phyloP scores from a whole-genome alignment of 2,888 invertebrate genomes.

The Lithophane leautieri region DNA sequence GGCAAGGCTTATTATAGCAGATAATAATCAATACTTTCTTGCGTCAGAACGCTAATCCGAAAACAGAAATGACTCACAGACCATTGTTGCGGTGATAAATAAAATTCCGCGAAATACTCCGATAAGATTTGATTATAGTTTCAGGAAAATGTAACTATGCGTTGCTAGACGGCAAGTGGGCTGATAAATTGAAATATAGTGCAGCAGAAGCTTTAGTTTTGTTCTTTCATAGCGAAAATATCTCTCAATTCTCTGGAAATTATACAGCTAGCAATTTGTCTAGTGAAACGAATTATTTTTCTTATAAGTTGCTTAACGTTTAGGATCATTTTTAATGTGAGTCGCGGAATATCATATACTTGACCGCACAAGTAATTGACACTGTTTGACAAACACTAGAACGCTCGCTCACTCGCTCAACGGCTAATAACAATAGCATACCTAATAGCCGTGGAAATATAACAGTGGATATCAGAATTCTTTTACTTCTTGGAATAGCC shows the following conservation, averaged over 20 bases:
- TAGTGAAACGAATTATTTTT: neutral
- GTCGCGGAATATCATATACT: neutral
- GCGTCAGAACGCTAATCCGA: neutral
- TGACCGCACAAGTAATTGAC: neutral
- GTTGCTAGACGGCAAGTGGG: neutral
- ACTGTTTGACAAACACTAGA: neutral
- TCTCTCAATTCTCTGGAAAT: neutral
- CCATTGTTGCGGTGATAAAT: neutral
- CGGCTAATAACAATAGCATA: neutral
- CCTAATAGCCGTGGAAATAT: neutral
- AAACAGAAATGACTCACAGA: conserved; percentile 22
- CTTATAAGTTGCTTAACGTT: neutral
- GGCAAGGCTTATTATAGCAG: neutral
- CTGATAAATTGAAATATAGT: neutral
- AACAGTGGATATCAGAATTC: neutral
- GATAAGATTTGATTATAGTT: neutral
- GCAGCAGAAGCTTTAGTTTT: neutral
- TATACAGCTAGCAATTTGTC: too few species aligned
- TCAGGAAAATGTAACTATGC: neutral
- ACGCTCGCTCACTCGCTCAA: neutral
- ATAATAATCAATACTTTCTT: neutral
- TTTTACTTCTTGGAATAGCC: neutral
- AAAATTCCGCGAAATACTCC: neutral
- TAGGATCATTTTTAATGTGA: neutral
- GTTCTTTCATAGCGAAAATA: neutral